Percentiles rank a stretch among this genome's conserved stretches.
Conservation (phyloP, 1,140 invertebrate genomes). For the Prorops nasuta region DNA sequence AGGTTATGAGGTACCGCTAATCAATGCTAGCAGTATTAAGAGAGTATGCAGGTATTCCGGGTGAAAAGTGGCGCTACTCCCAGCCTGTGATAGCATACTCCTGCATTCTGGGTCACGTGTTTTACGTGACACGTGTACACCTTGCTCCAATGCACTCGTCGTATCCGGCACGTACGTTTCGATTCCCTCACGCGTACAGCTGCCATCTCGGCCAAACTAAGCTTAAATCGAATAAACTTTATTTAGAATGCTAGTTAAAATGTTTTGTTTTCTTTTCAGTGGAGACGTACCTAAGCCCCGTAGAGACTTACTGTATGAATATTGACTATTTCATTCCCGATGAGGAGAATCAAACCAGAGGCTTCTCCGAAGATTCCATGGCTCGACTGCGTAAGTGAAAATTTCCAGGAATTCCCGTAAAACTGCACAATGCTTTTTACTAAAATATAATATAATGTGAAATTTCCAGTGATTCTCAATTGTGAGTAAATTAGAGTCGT, state of each 20-base stretch:
- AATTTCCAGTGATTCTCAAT: too few relatives aligned
- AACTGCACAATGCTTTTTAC: too few relatives aligned
- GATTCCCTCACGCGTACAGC: neutral
- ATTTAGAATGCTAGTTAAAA: conserved; percentile 8
- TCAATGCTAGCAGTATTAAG: too few relatives aligned
- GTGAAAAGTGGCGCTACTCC: conserved; percentile 3
- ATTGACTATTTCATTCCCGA: conserved; percentile 90
- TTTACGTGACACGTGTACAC: conserved; percentile 23
- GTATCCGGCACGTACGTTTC: neutral
- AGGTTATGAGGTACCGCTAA: too few relatives aligned
- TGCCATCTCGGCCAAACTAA: too few relatives aligned
- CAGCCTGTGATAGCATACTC: conserved; percentile 23
- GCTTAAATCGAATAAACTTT: too few relatives aligned
- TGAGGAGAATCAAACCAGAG: conserved; percentile 77
- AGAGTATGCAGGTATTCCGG: neutral
- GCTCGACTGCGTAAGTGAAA: conserved; percentile 73
- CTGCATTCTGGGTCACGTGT: conserved; percentile 37
- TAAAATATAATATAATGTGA: too few relatives aligned
- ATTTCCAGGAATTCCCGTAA: too few relatives aligned
- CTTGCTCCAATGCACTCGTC: conserved; percentile 1
- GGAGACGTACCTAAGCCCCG: conserved; percentile 85
- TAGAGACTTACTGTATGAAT: conserved; percentile 92
- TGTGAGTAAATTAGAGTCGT: too few relatives aligned
- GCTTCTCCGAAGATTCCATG: conserved; percentile 80
- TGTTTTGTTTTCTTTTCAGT: conserved; percentile 62